Evolutionary conservation across 2,888 invertebrate species (phyloP).

Genomic region (Gandaritis pyraliata): DNA sequence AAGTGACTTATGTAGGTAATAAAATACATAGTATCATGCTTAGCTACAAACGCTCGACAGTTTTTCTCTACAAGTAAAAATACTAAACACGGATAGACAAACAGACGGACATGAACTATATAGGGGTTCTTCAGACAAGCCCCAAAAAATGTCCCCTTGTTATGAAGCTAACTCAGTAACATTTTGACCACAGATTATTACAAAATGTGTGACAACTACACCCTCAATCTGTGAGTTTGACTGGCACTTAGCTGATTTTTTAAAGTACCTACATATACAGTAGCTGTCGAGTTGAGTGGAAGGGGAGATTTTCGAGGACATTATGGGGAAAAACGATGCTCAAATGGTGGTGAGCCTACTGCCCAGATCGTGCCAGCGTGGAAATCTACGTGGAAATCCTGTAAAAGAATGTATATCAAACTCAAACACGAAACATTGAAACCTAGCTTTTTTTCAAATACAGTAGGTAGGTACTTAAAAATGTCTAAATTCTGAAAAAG

Average conservation of each 20-base stretch:
- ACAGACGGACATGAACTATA: too few relatives aligned
- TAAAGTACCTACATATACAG: constrained; percentile 8
- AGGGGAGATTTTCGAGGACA: constrained; percentile 4
- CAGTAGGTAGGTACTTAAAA: too few relatives aligned
- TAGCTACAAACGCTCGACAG: too few relatives aligned
- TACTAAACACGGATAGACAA: too few relatives aligned
- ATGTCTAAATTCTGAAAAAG: too few relatives aligned
- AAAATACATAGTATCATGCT: too few relatives aligned
- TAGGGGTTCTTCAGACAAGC: background rate
- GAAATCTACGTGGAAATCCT: background rate
- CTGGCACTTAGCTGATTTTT: constrained; percentile 16
- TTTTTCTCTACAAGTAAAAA: too few relatives aligned
- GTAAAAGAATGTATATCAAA: too few relatives aligned
- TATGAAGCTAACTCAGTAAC: constrained; percentile 1
- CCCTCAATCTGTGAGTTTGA: constrained; percentile 7
- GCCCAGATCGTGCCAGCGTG: background rate
- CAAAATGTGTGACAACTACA: constrained; percentile 14
- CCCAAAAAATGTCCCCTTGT: background rate
- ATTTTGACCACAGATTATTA: constrained; percentile 15
- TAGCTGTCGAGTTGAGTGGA: constrained; percentile 3
- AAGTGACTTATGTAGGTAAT: too few relatives aligned
- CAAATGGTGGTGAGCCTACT: constrained; percentile 4
- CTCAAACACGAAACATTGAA: too few relatives aligned
- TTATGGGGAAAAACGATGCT: constrained; percentile 6
- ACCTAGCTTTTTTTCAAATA: too few relatives aligned